Percentiles rank a stretch among this genome's conserved stretches.
Conservation (phyloP, 35 echinoderm and acorn worm species). For the Eucidaris tribuloides region DNA sequence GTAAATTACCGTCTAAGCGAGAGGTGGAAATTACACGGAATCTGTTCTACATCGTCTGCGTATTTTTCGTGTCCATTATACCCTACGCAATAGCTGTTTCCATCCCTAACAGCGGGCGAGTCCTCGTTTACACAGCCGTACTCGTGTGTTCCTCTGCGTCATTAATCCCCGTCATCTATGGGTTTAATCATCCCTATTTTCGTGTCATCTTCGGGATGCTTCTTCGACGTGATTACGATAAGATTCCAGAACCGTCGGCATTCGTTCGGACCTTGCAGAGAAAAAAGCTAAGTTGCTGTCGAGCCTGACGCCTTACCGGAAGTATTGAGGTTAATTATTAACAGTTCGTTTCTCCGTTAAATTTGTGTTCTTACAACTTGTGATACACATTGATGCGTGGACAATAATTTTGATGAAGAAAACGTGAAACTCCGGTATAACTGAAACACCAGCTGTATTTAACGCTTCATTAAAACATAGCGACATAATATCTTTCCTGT, state of each 20-base stretch:
- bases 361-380: too few species aligned
- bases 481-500: too few species aligned
- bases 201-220: constrained; percentile 20
- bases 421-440: too few species aligned
- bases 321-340: too few species aligned
- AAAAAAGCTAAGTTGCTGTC: neutral
- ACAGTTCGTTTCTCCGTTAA: too few species aligned
- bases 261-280: neutral
- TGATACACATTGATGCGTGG: too few species aligned
- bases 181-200: constrained; percentile 41
- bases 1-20: neutral
- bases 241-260: constrained; percentile 37
- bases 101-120: constrained; percentile 38
- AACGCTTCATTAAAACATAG: too few species aligned
- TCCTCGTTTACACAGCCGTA: constrained; percentile 8
- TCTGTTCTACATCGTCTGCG: constrained; percentile 49
- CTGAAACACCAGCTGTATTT: too few species aligned
- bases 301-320: too few species aligned
- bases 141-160: neutral
- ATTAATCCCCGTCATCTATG: constrained; percentile 48
- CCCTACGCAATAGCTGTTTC: constrained; percentile 41
- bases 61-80: constrained; percentile 47
- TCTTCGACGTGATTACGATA: neutral
- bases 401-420: too few species aligned
- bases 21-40: constrained; percentile 46